Evolutionary conservation across 2,797 vertebrate genomes (phyloP).

Genomic region (Chrosomus eos): DNA sequence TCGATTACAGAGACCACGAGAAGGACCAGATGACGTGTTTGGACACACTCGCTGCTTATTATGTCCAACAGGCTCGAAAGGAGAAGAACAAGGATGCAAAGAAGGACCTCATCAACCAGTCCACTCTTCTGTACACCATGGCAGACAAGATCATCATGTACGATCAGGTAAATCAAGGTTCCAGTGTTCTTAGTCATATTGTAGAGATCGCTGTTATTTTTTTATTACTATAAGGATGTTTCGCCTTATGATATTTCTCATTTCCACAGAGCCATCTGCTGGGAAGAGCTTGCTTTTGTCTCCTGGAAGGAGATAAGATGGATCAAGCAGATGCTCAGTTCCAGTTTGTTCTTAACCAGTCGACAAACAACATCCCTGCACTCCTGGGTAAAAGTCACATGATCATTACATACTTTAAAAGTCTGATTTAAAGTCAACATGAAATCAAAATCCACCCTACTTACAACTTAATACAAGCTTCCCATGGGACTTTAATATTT

Average conservation of each 20-base stretch:
- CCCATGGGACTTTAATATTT: background rate
- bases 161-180: constrained; percentile 86
- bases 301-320: constrained; percentile 99
- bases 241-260: background rate
- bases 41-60: constrained; percentile 96
- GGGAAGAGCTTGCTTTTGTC: constrained; percentile 98
- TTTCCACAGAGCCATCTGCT: constrained; percentile 91
- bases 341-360: constrained; percentile 98
- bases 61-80: constrained; percentile 97
- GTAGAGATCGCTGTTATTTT: background rate
- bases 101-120: constrained; percentile 98
- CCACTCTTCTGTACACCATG: constrained; percentile 97
- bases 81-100: constrained; percentile 99
- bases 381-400: constrained; percentile 80
- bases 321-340: constrained; percentile 99
- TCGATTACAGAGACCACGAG: constrained; percentile 98
- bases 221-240: too few species aligned
- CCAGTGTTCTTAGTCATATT: background rate
- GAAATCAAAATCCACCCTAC: background rate
- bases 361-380: constrained; percentile 98
- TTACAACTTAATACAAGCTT: background rate
- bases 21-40: constrained; percentile 99
- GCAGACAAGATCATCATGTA: constrained; percentile 99
- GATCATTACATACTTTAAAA: background rate
- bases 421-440: background rate